Conservation (phyloP, 2,113 vertebrate genomes). For the Lophotis ruficrista region DNA sequence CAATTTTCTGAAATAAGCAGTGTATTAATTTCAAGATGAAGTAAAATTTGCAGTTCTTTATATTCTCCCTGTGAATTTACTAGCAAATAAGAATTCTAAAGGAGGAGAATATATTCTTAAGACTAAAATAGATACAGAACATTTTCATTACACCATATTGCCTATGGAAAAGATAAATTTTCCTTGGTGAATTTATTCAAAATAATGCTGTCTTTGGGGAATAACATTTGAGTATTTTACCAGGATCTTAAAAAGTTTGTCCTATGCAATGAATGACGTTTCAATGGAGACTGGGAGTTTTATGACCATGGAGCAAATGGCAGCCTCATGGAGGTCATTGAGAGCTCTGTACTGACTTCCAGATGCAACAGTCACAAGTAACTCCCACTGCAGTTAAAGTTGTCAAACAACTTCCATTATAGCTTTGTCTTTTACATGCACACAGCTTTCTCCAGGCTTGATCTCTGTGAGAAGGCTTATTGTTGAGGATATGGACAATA, state of each 20-base stretch:
- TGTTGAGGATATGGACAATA: background rate
- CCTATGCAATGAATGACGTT: background rate
- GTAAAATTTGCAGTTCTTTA: background rate
- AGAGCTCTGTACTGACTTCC: background rate
- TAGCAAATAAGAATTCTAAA: background rate
- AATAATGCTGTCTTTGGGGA: background rate
- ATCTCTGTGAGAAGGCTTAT: background rate
- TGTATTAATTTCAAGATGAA: background rate
- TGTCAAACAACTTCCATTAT: background rate
- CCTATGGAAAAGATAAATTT: background rate
- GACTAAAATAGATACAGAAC: background rate
- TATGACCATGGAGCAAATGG: background rate
- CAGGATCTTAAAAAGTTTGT: background rate
- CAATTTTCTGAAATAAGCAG: background rate
- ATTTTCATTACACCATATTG: background rate
- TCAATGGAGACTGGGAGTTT: background rate
- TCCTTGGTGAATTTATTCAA: background rate
- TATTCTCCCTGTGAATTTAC: background rate
- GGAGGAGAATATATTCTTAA: background rate
- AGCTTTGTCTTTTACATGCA: background rate
- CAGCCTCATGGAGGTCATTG: background rate
- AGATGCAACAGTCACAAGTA: background rate
- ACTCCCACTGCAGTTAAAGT: background rate
- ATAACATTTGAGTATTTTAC: background rate
- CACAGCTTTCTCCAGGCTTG: background rate